A percentile compares a stretch with the other conserved stretches of the same genome.
These are phyloP conservation scores for Xanthostigma xanthostigma DNA, from an alignment of 2,888 invertebrate genomes.

Conservation along the genomic window DNA sequence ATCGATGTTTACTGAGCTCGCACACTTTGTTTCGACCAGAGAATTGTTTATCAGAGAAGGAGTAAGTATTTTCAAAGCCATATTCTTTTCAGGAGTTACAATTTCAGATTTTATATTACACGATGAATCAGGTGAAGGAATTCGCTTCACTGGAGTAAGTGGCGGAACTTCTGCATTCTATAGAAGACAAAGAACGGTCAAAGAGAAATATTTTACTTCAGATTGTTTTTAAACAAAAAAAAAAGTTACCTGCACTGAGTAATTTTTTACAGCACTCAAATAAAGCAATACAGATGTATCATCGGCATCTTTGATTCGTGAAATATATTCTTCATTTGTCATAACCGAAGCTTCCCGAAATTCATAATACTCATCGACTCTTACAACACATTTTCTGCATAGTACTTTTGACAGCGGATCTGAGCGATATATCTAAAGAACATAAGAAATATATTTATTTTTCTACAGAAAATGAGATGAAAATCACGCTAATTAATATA, in stretches of 20 bases:
- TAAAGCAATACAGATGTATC: background rate
- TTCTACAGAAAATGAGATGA: too few species aligned
- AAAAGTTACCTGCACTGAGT: background rate
- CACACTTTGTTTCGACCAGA: too few species aligned
- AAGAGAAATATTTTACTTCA: too few species aligned
- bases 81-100: too few species aligned
- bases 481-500: background rate
- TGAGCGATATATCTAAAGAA: conserved; percentile 4
- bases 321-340: background rate
- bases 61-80: too few species aligned
- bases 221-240: background rate
- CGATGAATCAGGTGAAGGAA: too few species aligned
- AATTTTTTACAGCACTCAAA: background rate
- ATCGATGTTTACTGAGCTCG: background rate
- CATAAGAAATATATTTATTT: too few species aligned
- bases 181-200: too few species aligned
- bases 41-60: too few species aligned
- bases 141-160: too few species aligned
- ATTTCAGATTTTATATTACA: too few species aligned
- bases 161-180: too few species aligned
- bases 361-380: conserved; percentile 1
- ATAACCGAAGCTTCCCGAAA: background rate
- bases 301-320: background rate
- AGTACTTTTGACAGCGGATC: conserved; percentile 5
- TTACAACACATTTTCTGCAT: background rate